A percentile compares a stretch with the other conserved stretches of the same genome.
Conservation (phyloP, 2,888 invertebrate species). For the Spilarctia lutea region DNA sequence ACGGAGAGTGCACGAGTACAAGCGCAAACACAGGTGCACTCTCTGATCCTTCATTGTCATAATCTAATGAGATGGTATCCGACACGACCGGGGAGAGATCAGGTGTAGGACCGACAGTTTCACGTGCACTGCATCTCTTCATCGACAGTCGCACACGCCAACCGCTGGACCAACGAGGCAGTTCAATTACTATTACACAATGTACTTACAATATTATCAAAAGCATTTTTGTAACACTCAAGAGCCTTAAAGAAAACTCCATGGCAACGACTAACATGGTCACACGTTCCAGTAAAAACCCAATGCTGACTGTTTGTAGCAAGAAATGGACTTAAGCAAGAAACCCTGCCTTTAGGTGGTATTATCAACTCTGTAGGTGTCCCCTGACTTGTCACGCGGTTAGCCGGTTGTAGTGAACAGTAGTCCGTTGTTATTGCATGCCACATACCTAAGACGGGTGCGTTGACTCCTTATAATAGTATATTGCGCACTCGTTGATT, state of each 20-base stretch:
- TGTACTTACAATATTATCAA: background rate
- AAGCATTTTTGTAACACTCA: background rate
- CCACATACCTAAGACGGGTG: constrained; percentile 75
- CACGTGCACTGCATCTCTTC: no score
- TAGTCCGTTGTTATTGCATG: constrained; percentile 80
- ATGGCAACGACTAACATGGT: background rate
- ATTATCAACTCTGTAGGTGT: constrained; percentile 46
- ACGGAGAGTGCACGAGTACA: no score
- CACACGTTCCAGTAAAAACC: background rate
- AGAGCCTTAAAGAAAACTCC: background rate
- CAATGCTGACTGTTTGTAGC: background rate
- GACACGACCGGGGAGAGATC: no score
- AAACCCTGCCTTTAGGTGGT: constrained; percentile 22
- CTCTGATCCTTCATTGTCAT: no score
- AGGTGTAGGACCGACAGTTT: no score
- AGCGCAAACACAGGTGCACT: no score
- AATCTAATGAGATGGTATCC: no score
- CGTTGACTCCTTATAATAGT: constrained; percentile 84
- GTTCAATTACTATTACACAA: no score
- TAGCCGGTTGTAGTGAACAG: constrained; percentile 74
- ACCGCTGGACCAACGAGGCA: no score
- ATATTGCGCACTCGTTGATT: constrained; percentile 73
- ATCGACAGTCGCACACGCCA: no score
- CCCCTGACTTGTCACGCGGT: constrained; percentile 55
- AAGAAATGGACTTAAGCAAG: constrained; percentile 1